These are phyloP conservation scores for Eleginops maclovinus DNA, from an alignment of 2,113 vertebrate species.

Conservation along the genomic window DNA sequence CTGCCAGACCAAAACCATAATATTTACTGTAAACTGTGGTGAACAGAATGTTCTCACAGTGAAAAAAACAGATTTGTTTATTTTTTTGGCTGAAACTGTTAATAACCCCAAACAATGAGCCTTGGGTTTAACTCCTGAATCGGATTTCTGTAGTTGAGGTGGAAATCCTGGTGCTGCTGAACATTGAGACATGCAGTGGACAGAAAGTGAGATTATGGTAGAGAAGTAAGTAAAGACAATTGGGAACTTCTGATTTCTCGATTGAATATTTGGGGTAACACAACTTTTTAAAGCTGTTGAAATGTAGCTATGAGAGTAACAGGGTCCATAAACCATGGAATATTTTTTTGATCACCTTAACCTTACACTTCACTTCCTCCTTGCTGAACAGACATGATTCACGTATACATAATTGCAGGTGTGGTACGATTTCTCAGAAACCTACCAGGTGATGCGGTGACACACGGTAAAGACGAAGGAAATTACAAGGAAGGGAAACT, in stretches of 20 bases:
- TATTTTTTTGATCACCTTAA: background rate
- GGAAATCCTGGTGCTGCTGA: no score
- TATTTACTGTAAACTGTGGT: background rate
- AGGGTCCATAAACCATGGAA: background rate
- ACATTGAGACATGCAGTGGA: no score
- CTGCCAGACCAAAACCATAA: background rate
- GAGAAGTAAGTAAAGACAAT: background rate
- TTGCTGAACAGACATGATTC: background rate
- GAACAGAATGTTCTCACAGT: background rate
- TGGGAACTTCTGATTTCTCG: background rate
- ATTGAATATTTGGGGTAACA: background rate
- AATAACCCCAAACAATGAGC: no score
- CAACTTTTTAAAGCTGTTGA: no score
- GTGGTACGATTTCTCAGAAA: conserved; percentile 18
- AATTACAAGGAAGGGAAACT: conserved; percentile 2
- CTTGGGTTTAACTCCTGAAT: no score
- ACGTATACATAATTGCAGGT: background rate
- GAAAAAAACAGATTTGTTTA: background rate
- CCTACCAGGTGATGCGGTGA: background rate
- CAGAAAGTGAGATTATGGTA: no score
- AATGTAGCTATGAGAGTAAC: no score
- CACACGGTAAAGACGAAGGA: background rate
- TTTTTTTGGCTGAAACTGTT: background rate
- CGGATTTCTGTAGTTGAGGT: background rate
- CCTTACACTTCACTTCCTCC: background rate